Base-by-base conservation (phyloP, 35 echinoderm and acorn worm species). In the Diadema setosum region DNA sequence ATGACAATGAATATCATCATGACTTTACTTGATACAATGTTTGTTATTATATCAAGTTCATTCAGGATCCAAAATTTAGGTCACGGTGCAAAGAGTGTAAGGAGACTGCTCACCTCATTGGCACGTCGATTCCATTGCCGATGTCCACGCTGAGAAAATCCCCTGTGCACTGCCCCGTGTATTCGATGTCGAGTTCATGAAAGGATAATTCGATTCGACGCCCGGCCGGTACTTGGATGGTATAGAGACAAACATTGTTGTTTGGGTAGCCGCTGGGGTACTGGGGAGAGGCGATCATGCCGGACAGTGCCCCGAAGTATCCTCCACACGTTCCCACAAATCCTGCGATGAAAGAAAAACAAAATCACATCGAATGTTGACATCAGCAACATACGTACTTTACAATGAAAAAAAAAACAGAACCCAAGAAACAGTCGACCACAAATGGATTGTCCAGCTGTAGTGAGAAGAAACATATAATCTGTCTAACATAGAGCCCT, bases 171-270 rank as follows among this genome's bases (percentile, higher is more conserved):
- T 67, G 25, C 27, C 27, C 37, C 25, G 63, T 33, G 29, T 26
- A 34, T 18, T 67, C 63, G 63, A 67, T 16, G 63, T 67, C 63
- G 8, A 67, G 63, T 15, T 67, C 27, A 34, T 67, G 63, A 67
- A 67, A 33, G 30, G 63, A 33, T 2, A 67, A 34, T 34, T 67
- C 63, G 63, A 67, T 18, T 26, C 63, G 63, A 67, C 63, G 75
- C 20, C 75, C 37, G 5, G 5, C 39, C 11, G 37, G 37, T 12
- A 58, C 83, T 21, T 59, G 30, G 17, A 85, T 85, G 32, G 59
- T 85, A 23, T 61, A 85, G 83, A 25, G 44, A 42, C 83, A 85
- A 17, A 63, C 83, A 15, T 29, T 39, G 57, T 40, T 65, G 56
- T 37, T 61, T 11, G 50, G 40, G 16, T 61, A 59, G 41, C 29